Percentiles rank a stretch among this genome's conserved stretches.
phyloP scores from a whole-genome alignment of 2,888 invertebrate genomes.

The Troilus luridus region DNA sequence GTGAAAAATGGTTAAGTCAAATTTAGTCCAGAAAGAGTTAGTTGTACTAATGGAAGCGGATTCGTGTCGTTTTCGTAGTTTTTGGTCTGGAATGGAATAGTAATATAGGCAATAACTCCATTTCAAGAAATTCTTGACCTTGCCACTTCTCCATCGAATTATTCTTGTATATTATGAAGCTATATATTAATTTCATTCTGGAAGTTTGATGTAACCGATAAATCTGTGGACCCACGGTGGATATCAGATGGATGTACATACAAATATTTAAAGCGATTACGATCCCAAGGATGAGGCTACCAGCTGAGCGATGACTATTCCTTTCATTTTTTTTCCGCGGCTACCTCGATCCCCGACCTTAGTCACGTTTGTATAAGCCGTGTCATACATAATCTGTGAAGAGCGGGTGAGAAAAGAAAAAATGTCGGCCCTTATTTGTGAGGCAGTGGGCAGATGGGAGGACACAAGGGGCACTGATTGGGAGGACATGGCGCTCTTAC shows the following conservation, averaged over 20 bases:
- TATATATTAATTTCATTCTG: neutral
- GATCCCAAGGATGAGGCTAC: neutral
- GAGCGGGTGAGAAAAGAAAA: slow-evolving; percentile 49
- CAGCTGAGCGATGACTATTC: slow-evolving; percentile 31
- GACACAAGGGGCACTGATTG: slow-evolving; percentile 57
- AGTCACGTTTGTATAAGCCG: slow-evolving; percentile 47
- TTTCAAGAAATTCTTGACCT: too few relatives aligned
- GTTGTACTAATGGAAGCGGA: too few relatives aligned
- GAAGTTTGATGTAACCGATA: neutral
- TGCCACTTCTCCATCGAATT: too few relatives aligned
- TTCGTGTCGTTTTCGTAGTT: too few relatives aligned
- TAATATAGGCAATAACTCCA: too few relatives aligned
- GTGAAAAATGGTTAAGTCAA: too few relatives aligned
- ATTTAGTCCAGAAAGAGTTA: too few relatives aligned
- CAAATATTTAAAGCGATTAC: slow-evolving; percentile 27
- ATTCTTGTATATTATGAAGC: too few relatives aligned
- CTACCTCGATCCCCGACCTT: slow-evolving; percentile 14
- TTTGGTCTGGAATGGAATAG: too few relatives aligned
- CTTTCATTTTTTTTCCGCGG: slow-evolving; percentile 43
- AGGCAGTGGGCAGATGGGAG: slow-evolving; percentile 50
- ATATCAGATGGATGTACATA: neutral
- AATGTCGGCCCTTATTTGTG: slow-evolving; percentile 51
- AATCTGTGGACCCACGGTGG: neutral
- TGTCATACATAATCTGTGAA: slow-evolving; percentile 49
- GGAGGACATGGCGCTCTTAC: slow-evolving; percentile 51